Evolutionary conservation across 1,140 invertebrate species (phyloP), one percentile per base, ranked within the genome.

Genomic region (Heterodera schachtii): DNA sequence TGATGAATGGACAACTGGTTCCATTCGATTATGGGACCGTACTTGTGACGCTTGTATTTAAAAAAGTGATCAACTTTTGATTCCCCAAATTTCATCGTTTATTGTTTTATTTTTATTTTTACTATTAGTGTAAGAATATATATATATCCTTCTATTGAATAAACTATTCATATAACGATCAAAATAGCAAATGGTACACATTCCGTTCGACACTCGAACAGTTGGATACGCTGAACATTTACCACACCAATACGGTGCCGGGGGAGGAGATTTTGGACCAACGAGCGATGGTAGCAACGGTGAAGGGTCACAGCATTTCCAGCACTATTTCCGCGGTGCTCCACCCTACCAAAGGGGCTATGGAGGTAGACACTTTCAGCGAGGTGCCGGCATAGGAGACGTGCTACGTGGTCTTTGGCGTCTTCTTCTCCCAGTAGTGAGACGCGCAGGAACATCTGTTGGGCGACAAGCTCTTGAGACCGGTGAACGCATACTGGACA

Each of bases 11-110:
- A n/a, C 16, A 41, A 44, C 47, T 60, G 1, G 49, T 81, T 7
- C 70, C 70, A 21, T 81, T 81, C 60, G 79, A 81, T 21, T 46
- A 57, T 21, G 79, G 79, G 1, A 57, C 49, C 49, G 75, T 69
- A 66, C 57, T 57, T 9, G 49, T 81, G 7, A 81, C 79, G 9
- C 31, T 81, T 60, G 41, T 78, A n/a, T 81, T 81, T 81, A 81
- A 81, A 44, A 81, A 81, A 43, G 79, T 73, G 7, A 46, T 78
- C 6, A 74, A 60, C 21, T 75, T 75, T 47, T 75, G 60, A 75
- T 11, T 46, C 43, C n/a, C 43, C 43, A 8, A 73, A 73, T 78
- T 49, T 6, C 67, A 2, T 73, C 21, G 6, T 44, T 75, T 2
- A n/a, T 49, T 6, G 31, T 70, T 41, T 43, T 8, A 41, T 1